Evolutionary conservation across 2,113 vertebrate genomes (phyloP).

Genomic region (Oplegnathus fasciatus): DNA sequence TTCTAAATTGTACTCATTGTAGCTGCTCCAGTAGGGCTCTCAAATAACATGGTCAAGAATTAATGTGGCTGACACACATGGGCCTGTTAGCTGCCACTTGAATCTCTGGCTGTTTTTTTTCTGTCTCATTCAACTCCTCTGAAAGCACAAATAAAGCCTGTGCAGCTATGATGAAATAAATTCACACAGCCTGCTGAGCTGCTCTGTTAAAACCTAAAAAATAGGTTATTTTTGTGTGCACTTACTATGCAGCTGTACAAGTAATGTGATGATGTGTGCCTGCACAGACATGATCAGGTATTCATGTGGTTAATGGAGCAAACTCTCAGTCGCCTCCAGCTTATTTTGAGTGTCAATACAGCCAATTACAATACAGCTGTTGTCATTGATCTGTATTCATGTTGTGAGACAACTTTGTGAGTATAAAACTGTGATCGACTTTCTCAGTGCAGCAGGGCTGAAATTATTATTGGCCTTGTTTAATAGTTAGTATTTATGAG

Average conservation of each 20-base stretch:
- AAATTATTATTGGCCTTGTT: background rate
- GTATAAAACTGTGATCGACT: background rate
- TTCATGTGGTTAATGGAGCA: background rate
- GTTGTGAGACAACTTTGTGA: background rate
- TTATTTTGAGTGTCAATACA: background rate
- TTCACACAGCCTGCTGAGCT: background rate
- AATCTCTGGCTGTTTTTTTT: background rate
- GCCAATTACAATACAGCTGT: background rate
- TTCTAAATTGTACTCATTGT: background rate
- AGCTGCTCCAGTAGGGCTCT: background rate
- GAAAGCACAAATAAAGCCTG: background rate
- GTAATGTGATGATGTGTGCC: background rate
- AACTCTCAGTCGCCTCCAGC: background rate
- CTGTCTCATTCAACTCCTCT: conserved; percentile 17
- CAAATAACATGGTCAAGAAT: conserved; percentile 2
- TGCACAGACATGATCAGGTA: background rate
- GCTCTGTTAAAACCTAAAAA: background rate
- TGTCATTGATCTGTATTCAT: conserved; percentile 8
- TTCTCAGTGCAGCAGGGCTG: background rate
- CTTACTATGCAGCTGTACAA: background rate
- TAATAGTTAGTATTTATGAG: background rate
- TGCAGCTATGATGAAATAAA: background rate
- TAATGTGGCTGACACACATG: background rate
- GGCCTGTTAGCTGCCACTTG: background rate
- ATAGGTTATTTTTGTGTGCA: background rate